phyloP scores from a whole-genome alignment of 2,113 vertebrate genomes.

The Rhynchomys soricoides region DNA sequence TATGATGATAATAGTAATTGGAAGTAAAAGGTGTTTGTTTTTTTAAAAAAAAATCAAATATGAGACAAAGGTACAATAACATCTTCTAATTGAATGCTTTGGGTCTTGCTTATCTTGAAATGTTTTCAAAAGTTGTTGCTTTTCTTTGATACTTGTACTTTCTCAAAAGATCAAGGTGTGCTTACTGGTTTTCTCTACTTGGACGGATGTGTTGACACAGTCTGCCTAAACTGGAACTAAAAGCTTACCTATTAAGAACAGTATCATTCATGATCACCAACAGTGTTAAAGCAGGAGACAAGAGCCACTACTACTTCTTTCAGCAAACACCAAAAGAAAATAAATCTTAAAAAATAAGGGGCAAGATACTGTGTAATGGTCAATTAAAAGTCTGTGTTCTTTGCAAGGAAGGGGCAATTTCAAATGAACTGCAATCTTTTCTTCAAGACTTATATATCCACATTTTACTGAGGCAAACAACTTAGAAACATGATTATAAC shows the following conservation, averaged over 20 bases:
- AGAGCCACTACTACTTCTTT: background rate
- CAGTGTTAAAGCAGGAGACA: background rate
- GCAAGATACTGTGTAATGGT: background rate
- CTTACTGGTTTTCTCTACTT: background rate
- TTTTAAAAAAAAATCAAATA: conserved; percentile 26
- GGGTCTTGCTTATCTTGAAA: background rate
- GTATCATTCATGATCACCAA: background rate
- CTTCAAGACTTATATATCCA: background rate
- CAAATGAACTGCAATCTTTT: background rate
- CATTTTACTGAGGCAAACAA: conserved; percentile 6
- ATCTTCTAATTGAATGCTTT: conserved; percentile 28
- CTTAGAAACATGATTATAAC: conserved; percentile 5
- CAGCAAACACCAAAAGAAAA: background rate
- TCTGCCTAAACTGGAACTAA: conserved; percentile 26
- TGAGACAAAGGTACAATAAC: conserved; percentile 14
- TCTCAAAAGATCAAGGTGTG: conserved; percentile 10
- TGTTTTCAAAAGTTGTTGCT: background rate
- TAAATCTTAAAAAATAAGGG: background rate
- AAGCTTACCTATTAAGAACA: conserved; percentile 26
- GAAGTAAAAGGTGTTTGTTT: conserved; percentile 42
- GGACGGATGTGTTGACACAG: background rate
- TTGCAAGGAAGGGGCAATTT: conserved; percentile 48
- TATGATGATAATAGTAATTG: conserved; percentile 38
- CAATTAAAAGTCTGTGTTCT: conserved; percentile 41
- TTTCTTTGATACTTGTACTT: conserved; percentile 36